Evolutionary conservation across 2,797 vertebrate genomes (phyloP), one percentile per base, ranked within the genome.

Genomic region (Cirrhinus molitorella): DNA sequence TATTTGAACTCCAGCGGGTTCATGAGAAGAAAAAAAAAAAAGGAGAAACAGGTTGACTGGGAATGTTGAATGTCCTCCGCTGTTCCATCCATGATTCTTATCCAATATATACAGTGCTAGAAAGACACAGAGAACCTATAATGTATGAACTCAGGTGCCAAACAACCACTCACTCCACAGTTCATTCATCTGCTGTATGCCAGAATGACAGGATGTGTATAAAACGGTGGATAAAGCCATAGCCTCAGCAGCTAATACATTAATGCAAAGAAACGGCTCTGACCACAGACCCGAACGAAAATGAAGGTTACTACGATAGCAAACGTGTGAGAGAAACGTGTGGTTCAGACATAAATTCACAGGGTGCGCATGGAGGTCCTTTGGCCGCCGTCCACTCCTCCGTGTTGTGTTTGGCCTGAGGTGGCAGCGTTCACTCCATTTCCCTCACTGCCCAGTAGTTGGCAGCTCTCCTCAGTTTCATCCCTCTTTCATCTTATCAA

Each of bases 401-500:
- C 57, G 14, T 87, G 85, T 84, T 87, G 76, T 83, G 80, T 79
- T 90, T 88, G 87, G 90, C 87, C 77, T 43, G 19, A 65, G 55
- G 67, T 85, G 49, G 73, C 80, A 76, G 78, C 40, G 66, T 37
- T 47, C 25, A 31, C 81, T 82, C 65, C 53, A 37, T 74, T 70
- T 59, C 25, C 51, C 25, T 66, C 66, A 79, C 77, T 79, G 73
- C 81, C 82, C 80, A 81, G 51, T 87, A 67, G 37, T 77, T 79
- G 85, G 81, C 85, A 49, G 17, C 67, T 47, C 65, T 83, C 75
- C 43, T 70, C 68, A 9, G 79, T 85, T 83, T 76, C 80, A 83
- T 83, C 81, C 68, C 70, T 73, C 84, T 85, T 90, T 88, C 87
- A 90, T 88, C 89, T 87, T 79, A 88, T 88, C 86, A 85, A 79